phyloP scores from a whole-genome alignment of 2,113 vertebrate genomes.

The Myotis lucifugus region DNA sequence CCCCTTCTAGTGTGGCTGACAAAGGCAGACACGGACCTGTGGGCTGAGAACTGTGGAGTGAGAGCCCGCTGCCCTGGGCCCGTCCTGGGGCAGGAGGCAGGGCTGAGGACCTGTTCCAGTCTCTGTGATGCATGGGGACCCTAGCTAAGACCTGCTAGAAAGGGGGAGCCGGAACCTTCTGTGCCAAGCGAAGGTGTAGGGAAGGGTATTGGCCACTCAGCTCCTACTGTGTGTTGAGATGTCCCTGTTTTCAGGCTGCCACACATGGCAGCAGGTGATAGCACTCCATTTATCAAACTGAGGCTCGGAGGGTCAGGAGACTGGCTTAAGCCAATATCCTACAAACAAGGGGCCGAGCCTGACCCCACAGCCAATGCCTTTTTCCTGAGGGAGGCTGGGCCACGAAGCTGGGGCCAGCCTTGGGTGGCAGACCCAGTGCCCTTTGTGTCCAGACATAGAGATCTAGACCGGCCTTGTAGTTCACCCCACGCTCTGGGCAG shows the following conservation, averaged over 20 bases:
- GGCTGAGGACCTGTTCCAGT: neutral
- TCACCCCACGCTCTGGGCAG: neutral
- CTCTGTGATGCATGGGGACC: neutral
- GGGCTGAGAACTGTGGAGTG: neutral
- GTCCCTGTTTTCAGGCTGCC: neutral
- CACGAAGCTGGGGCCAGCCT: neutral
- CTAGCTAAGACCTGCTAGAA: neutral
- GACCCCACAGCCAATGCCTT: neutral
- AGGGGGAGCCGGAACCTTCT: neutral
- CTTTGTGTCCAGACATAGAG: accelerated
- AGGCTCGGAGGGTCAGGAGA: accelerated
- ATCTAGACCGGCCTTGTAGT: neutral
- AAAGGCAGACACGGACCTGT: neutral
- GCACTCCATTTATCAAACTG: accelerated
- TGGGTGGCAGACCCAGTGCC: accelerated
- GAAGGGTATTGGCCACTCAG: neutral
- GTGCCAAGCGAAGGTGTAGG: accelerated
- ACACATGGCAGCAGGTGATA: neutral
- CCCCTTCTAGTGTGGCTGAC: no score
- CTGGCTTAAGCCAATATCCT: accelerated
- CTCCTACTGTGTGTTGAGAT: accelerated
- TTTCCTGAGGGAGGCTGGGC: neutral
- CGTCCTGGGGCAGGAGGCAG: neutral
- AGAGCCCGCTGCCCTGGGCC: neutral
- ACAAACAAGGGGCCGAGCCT: accelerated